A percentile compares a stretch with the other conserved stretches of the same genome.
These are phyloP conservation scores for Nothocercus julius DNA, from an alignment of 2,113 vertebrate genomes.

Conservation along the genomic window DNA sequence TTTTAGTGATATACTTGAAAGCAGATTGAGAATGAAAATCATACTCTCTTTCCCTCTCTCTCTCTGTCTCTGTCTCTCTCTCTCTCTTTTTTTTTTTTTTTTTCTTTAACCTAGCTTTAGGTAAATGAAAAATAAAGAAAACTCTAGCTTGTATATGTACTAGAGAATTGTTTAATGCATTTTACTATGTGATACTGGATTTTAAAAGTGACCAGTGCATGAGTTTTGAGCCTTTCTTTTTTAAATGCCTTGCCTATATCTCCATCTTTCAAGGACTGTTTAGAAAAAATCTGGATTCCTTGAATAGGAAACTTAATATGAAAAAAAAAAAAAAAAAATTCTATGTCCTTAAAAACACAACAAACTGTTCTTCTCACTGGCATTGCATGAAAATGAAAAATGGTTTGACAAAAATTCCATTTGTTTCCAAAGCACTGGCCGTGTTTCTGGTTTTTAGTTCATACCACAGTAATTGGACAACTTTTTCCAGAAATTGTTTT, in stretches of 20 bases:
- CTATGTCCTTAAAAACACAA: not conserved
- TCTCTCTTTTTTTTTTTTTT: not conserved
- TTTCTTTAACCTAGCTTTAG: not conserved
- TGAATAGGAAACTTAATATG: not conserved
- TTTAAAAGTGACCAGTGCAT: accelerated
- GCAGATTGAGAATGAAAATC: not conserved
- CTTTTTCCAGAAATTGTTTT: not conserved
- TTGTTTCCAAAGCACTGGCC: not conserved
- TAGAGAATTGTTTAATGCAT: not conserved
- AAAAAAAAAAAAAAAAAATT: not conserved
- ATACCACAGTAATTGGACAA: not conserved
- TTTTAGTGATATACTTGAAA: not conserved
- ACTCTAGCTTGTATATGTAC: not conserved
- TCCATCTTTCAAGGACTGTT: not conserved
- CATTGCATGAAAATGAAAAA: not conserved
- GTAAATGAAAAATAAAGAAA: not conserved
- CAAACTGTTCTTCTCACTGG: not conserved
- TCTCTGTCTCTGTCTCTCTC: no score
- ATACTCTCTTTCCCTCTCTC: not conserved
- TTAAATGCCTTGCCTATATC: not conserved
- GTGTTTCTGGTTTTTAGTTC: not conserved
- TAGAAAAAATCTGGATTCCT: not conserved
- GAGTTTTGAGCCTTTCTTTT: not conserved
- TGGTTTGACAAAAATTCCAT: not conserved
- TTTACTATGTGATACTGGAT: not conserved